Evolutionary conservation across 2,113 vertebrate genomes (phyloP).

Genomic region (Theristicus caerulescens): DNA sequence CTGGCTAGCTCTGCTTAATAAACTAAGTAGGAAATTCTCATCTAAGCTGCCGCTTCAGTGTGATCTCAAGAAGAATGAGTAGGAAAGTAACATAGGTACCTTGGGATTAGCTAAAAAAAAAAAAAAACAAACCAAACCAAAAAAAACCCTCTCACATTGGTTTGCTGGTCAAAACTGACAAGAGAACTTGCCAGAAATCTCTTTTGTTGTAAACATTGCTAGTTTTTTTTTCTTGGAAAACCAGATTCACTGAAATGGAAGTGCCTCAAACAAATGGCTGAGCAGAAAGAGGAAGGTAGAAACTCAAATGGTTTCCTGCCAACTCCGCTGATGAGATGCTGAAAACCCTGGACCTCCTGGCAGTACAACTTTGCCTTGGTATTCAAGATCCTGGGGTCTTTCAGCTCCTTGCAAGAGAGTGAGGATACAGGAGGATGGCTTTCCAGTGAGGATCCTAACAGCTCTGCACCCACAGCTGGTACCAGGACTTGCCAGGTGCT

Average conservation of each 20-base stretch:
- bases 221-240: not conserved
- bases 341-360: not conserved
- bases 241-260: not conserved
- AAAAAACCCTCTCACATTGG: not conserved
- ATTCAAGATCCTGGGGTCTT: not conserved
- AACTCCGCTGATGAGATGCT: not conserved
- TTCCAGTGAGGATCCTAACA: not conserved
- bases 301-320: not conserved
- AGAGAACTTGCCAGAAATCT: not conserved
- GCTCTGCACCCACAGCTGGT: not conserved
- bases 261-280: not conserved
- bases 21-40: not conserved
- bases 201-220: not conserved
- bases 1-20: not conserved
- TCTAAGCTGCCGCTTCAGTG: not conserved
- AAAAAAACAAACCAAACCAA: too few relatives aligned
- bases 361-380: not conserved
- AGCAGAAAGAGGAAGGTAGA: not conserved
- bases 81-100: not conserved
- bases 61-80: not conserved
- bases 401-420: not conserved
- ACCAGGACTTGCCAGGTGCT: not conserved
- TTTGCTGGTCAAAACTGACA: not conserved
- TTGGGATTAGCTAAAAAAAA: not conserved
- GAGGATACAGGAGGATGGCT: not conserved